A percentile compares a stretch with the other conserved stretches of the same genome.
Evolutionary conservation across 2,888 invertebrate genomes (phyloP).

Genomic region (Lymantria dispar): DNA sequence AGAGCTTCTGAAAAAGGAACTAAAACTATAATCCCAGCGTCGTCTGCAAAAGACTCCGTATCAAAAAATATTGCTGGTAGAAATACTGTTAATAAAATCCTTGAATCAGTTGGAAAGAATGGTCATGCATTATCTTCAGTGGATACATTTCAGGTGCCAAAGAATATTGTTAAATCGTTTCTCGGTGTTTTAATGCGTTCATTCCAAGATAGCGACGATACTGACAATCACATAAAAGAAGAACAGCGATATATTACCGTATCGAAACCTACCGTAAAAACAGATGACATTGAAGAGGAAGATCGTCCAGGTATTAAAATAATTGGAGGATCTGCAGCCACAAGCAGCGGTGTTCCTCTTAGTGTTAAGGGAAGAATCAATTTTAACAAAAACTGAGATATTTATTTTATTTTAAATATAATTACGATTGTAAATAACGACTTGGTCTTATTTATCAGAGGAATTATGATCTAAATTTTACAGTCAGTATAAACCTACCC

Average conservation of each 20-base stretch:
- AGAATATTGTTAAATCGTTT: background rate
- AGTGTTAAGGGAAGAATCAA: slow-evolving; percentile 57
- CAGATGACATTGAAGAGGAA: slow-evolving; percentile 3
- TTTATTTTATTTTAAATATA: background rate
- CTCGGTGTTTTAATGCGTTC: background rate
- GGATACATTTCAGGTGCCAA: background rate
- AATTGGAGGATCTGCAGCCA: slow-evolving; percentile 63
- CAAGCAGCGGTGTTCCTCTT: slow-evolving; percentile 60
- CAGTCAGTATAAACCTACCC: too few relatives aligned
- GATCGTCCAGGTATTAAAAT: slow-evolving; percentile 50
- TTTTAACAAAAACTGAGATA: background rate
- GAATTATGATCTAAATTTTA: too few relatives aligned
- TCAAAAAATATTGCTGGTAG: background rate
- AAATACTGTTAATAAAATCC: background rate
- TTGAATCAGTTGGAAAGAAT: background rate
- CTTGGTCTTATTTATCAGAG: slow-evolving; percentile 21
- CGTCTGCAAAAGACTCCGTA: background rate
- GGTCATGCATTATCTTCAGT: background rate
- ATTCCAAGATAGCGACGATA: background rate
- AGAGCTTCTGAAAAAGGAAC: background rate
- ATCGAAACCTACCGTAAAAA: background rate
- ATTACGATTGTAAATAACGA: slow-evolving; percentile 8
- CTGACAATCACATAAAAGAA: background rate
- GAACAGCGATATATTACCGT: background rate
- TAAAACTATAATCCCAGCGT: background rate